Base-by-base conservation (phyloP, 30 jellyfish, hydroid and myxozoan genomes). In the Sanderia malayensis region DNA sequence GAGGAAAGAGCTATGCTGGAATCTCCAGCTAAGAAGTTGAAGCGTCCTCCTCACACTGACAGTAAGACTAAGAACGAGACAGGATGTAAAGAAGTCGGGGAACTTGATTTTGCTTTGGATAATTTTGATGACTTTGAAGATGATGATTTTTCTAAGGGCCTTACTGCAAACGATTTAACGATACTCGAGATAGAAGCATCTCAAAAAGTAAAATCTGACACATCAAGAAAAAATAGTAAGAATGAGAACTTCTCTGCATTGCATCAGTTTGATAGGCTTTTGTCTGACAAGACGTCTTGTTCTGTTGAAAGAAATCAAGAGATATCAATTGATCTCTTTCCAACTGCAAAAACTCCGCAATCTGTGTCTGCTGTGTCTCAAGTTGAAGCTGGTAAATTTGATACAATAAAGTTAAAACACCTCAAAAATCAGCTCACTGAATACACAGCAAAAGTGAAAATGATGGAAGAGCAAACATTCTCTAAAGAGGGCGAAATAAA, bases 401-500 rank as follows among this genome's bases (percentile, higher is more conserved):
- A 44, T 64, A 58, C 24, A 1, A 4, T 0, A 21, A 26, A 44
- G 18, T 29, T 65, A 1, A 37, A 61, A 49, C 4, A 29, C 22
- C 74, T 64, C 24, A 86, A 85, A 61, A 44, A 46, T 1, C 76
- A 77, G 29, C 37, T 87, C 3, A 47, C 44, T 19, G 81, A 79
- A n/a, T 87, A 75, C 28, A 61, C 59, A 32, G 32, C 26, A 0
- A 81, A 64, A 67, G 79, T 83, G 4, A 60, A 65, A 21, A 64
- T 41, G 30, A 31, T 71, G 74, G 82, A 90, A 33, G 83, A 80
- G 11, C 46, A 68, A 32, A 76, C 64, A 23, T 55, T 74, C 18
- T 67, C 93, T 0, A 90, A 78, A 79, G 98, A 90, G 31, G 98
- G 98, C 1, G 98, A 90, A 60, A 77, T 90, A 8, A 90, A 83